Conservation (phyloP, 2,113 vertebrate genomes). For the Corythornis vintsioides region DNA sequence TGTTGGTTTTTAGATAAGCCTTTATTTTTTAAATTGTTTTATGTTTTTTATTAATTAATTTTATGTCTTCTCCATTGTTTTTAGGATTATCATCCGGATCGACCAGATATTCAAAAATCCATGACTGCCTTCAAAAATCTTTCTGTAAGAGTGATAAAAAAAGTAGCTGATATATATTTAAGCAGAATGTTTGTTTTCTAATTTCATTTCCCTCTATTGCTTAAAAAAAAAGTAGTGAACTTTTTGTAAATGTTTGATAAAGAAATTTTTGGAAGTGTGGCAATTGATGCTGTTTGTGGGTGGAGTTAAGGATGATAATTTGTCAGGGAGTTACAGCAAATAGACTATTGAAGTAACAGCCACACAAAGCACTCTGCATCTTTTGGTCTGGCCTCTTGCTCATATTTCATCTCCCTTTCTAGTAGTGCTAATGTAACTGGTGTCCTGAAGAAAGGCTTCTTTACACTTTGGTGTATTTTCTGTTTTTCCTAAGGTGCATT, state of each 20-base stretch:
- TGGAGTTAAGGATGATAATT: neutral
- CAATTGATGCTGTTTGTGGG: neutral
- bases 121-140: constrained; percentile 95
- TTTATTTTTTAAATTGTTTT: neutral
- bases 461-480: neutral
- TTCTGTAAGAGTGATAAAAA: constrained; percentile 82
- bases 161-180: neutral
- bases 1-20: neutral
- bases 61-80: constrained; percentile 28
- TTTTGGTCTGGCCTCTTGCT: neutral
- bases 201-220: neutral
- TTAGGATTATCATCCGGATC: constrained; percentile 93
- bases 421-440: neutral
- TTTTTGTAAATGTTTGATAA: neutral
- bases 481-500: neutral
- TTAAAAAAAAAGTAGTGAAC: neutral
- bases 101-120: constrained; percentile 93
- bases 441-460: neutral
- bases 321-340: neutral
- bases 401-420: neutral
- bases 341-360: neutral
- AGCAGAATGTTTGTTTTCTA: neutral
- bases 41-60: too few species aligned
- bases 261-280: neutral
- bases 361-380: neutral